Evolutionary conservation across 1,140 invertebrate genomes (phyloP).

Genomic region (Pseudomyrmex pallidus): DNA sequence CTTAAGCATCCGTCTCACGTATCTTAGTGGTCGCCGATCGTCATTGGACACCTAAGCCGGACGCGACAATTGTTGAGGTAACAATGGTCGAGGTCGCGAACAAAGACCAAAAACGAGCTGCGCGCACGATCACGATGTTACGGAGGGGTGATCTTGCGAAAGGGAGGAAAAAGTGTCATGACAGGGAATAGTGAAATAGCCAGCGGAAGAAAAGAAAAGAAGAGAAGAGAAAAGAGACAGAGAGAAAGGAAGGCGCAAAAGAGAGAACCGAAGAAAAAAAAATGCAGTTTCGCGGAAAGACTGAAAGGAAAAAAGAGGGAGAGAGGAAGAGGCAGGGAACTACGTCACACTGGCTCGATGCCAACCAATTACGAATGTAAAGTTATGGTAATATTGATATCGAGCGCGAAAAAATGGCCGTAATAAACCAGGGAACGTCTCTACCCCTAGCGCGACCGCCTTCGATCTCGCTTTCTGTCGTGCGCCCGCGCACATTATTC

Average conservation of each 20-base stretch:
- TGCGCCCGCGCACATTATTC: conserved; percentile 60
- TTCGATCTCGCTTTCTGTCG: background rate
- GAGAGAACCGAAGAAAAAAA: conserved; percentile 15
- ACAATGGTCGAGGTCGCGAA: conserved; percentile 67
- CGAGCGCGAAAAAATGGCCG: conserved; percentile 55
- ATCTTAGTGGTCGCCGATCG: conserved; percentile 70
- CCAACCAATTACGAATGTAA: conserved; percentile 75
- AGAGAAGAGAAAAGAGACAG: conserved; percentile 8
- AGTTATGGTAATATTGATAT: conserved; percentile 74
- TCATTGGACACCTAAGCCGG: conserved; percentile 66
- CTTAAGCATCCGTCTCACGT: conserved; percentile 73
- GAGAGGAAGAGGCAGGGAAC: background rate
- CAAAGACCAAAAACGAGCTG: conserved; percentile 65
- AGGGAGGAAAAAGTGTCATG: conserved; percentile 11
- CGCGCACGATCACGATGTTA: conserved; percentile 17
- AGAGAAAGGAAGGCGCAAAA: background rate
- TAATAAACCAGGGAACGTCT: conserved; percentile 56
- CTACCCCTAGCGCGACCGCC: conserved; percentile 8
- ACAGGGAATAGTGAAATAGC: conserved; percentile 26
- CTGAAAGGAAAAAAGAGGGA: background rate
- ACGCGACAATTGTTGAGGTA: conserved; percentile 74
- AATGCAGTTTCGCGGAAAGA: conserved; percentile 1
- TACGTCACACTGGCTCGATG: conserved; percentile 62
- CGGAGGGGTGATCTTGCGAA: conserved; percentile 17
- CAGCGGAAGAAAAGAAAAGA: background rate